phyloP scores from a whole-genome alignment of 2,888 invertebrate genomes.

The Metopia argyrocephala region DNA sequence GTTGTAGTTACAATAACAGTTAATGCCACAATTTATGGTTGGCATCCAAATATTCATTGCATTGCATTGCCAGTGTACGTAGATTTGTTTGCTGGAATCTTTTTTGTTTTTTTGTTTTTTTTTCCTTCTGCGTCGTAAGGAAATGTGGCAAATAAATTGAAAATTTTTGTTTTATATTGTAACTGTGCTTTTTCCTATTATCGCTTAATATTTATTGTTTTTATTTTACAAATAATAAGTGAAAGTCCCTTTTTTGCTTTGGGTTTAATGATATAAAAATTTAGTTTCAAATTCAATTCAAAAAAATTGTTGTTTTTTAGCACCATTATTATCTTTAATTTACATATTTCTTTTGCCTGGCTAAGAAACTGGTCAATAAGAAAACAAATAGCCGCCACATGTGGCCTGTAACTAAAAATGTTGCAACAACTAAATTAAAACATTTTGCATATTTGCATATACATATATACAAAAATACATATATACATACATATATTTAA shows the following conservation, averaged over 20 bases:
- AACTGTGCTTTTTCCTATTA: conserved; percentile 14
- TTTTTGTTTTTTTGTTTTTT: neutral
- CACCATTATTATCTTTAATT: conserved; percentile 33
- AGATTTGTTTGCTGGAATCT: neutral
- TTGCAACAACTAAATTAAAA: conserved; percentile 48
- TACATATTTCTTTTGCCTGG: conserved; percentile 16
- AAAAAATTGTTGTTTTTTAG: conserved; percentile 14
- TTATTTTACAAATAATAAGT: conserved; percentile 54
- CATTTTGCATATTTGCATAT: neutral
- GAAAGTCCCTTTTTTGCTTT: conserved; percentile 63
- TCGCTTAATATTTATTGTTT: neutral
- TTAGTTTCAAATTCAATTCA: no score
- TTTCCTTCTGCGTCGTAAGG: conserved; percentile 34
- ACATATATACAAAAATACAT: conserved; percentile 13
- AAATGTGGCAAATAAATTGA: conserved; percentile 62
- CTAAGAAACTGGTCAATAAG: conserved; percentile 9
- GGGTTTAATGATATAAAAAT: conserved; percentile 48
- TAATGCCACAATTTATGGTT: conserved; percentile 56
- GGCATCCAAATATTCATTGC: neutral
- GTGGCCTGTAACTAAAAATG: neutral
- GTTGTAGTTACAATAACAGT: conserved; percentile 17
- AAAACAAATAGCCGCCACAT: conserved; percentile 9
- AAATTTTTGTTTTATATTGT: conserved; percentile 38
- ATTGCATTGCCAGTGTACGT: neutral
- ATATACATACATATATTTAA: neutral